Percentiles rank a stretch among this genome's conserved stretches.
These are phyloP conservation scores for Phycodurus eques DNA, from an alignment of 2,113 vertebrate genomes.

Conservation along the genomic window DNA sequence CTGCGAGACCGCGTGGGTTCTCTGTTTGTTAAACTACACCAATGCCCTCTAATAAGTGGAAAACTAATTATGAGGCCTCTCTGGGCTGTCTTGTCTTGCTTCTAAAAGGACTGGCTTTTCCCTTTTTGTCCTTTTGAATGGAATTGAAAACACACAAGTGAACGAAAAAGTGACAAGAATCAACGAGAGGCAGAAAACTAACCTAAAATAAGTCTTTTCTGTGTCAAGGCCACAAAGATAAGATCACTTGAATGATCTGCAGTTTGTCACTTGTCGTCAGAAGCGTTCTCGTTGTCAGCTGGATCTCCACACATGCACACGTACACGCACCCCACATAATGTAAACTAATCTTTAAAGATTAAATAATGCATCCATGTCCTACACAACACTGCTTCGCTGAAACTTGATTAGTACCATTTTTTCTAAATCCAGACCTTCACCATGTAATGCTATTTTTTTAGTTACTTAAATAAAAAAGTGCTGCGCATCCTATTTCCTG, in stretches of 20 bases:
- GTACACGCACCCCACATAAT: constrained; percentile 24
- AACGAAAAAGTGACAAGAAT: constrained; percentile 12
- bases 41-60: constrained; percentile 82
- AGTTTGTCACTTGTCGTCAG: constrained; percentile 49
- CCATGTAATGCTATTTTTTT: constrained; percentile 52
- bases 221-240: constrained; percentile 75
- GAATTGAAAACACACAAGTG: constrained; percentile 48
- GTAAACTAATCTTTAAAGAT: constrained; percentile 46
- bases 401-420: constrained; percentile 39
- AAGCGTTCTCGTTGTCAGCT: constrained; percentile 46
- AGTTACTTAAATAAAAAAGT: constrained; percentile 42
- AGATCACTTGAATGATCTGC: constrained; percentile 68
- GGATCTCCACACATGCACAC: constrained; percentile 42
- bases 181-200: constrained; percentile 9
- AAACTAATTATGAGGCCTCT: constrained; percentile 62
- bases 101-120: constrained; percentile 43
- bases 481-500: constrained; percentile 38
- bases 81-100: constrained; percentile 42
- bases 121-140: constrained; percentile 77
- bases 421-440: constrained; percentile 66
- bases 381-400: constrained; percentile 49
- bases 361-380: constrained; percentile 46
- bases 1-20: constrained; percentile 57
- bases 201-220: constrained; percentile 49
- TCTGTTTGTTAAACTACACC: constrained; percentile 61